Conservation (phyloP, 2,797 vertebrate genomes). For the Eospalax fontanierii region DNA sequence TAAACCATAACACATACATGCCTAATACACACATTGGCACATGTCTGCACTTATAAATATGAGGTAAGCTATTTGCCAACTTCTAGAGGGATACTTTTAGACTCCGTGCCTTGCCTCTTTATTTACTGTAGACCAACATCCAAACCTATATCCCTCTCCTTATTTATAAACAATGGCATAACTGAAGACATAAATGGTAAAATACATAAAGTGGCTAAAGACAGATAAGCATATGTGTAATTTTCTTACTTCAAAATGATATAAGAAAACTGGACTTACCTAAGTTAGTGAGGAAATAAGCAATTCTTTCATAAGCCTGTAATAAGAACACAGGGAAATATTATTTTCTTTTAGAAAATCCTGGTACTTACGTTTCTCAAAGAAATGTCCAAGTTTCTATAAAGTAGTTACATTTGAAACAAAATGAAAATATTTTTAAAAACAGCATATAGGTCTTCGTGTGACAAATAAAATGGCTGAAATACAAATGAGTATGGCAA, state of each 20-base stretch:
- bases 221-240: neutral
- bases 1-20: neutral
- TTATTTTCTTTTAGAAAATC: constrained; percentile 14
- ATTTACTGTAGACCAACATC: neutral
- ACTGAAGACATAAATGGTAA: neutral
- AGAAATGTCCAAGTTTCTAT: neutral
- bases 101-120: neutral
- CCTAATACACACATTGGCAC: neutral
- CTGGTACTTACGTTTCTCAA: neutral
- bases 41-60: no score
- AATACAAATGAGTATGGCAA: neutral
- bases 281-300: constrained; percentile 97
- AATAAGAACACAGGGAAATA: constrained; percentile 60
- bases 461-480: neutral
- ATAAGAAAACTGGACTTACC: constrained; percentile 90
- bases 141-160: neutral
- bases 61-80: neutral
- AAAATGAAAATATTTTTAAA: neutral
- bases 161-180: neutral
- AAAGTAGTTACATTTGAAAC: constrained; percentile 17
- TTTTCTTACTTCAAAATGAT: neutral
- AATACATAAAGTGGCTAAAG: neutral
- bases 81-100: neutral
- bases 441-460: neutral
- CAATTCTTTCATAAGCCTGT: constrained; percentile 99